phyloP scores from a whole-genome alignment of 2,797 vertebrate genomes.

The Ambastaia sidthimunki region DNA sequence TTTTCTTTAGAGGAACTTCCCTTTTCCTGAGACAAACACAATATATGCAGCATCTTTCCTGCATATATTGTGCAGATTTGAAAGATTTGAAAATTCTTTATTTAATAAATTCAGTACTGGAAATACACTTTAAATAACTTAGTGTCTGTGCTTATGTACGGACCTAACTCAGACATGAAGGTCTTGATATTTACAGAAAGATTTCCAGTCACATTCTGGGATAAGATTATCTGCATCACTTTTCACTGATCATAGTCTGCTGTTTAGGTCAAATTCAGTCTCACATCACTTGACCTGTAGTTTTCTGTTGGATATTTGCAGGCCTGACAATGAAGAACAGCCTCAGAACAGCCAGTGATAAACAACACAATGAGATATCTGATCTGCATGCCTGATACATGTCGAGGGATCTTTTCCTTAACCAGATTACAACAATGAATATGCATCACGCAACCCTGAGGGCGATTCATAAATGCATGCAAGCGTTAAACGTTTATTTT shows the following conservation, averaged over 20 bases:
- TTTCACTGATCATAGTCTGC: not conserved
- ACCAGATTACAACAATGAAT: slow-evolving; percentile 58
- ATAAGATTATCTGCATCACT: not conserved
- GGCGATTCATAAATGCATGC: slow-evolving; percentile 55
- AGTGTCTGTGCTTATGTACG: not conserved
- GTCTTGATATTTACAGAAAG: not conserved
- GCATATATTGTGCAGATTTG: no score
- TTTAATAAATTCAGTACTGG: no score
- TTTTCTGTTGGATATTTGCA: slow-evolving; percentile 20
- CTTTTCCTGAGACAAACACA: no score
- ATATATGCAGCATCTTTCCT: no score
- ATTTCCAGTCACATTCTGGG: not conserved
- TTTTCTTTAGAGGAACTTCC: no score
- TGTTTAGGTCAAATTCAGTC: not conserved
- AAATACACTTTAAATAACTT: no score
- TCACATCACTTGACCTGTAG: slow-evolving; percentile 6
- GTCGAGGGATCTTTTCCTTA: slow-evolving; percentile 47
- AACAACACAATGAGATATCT: slow-evolving; percentile 50
- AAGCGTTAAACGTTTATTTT: slow-evolving; percentile 53
- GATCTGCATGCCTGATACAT: slow-evolving; percentile 45
- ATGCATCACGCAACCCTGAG: slow-evolving; percentile 47
- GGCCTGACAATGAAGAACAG: slow-evolving; percentile 53
- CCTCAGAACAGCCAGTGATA: slow-evolving; percentile 26
- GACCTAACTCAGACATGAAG: not conserved
- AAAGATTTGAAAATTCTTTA: no score